Evolutionary conservation across 2,113 vertebrate genomes (phyloP).

Genomic region (Geococcyx californianus): DNA sequence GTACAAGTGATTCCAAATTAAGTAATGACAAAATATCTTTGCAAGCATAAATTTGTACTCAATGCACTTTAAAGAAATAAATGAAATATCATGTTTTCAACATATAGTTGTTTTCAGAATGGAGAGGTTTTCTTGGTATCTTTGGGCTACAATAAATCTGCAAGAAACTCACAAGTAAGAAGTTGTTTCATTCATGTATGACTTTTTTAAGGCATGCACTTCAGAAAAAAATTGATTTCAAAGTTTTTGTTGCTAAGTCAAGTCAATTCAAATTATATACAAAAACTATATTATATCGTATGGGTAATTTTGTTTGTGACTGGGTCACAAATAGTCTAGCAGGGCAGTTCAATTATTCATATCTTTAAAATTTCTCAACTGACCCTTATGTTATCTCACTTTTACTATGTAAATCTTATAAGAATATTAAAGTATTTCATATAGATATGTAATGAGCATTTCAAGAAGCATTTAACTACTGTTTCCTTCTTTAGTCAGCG

Average conservation of each 20-base stretch:
- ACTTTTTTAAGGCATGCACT: neutral
- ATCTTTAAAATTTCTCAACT: neutral
- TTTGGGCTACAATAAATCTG: neutral
- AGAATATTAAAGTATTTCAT: neutral
- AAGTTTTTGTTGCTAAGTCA: neutral
- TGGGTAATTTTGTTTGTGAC: neutral
- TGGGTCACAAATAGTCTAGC: neutral
- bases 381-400: neutral
- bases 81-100: neutral
- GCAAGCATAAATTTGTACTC: neutral
- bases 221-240: neutral
- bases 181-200: neutral
- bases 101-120: neutral
- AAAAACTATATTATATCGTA: neutral
- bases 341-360: neutral
- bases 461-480: neutral
- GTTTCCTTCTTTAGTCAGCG: neutral
- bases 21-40: neutral
- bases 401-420: neutral
- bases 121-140: accelerated
- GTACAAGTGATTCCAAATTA: neutral
- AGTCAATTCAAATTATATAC: neutral
- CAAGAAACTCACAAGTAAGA: neutral
- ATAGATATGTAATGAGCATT: neutral
- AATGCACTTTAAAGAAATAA: neutral